Evolutionary conservation across 1,140 invertebrate species (phyloP), one percentile per base, ranked within the genome.

Genomic region (Formica selysi): DNA sequence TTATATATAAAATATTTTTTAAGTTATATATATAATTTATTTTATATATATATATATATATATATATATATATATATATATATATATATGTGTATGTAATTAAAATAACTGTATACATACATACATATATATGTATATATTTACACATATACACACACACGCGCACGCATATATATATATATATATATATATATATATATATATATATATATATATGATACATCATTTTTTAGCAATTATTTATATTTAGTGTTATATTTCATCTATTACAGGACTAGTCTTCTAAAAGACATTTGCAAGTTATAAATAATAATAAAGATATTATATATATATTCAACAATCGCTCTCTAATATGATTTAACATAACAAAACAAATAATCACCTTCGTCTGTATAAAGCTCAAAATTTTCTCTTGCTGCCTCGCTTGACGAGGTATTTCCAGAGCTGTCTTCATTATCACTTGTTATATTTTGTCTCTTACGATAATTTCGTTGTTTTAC

Each of bases 401-500:
- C 36, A 0, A 44, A 19, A 51, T 62, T 41, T 54, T 87, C 74
- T 16, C 26, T 61, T 29, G 7, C 22, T 68, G 19, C 26, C 1
- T 86, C 83, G 22, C 68, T 67, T 19, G 57, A 78, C 4, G 32
- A 41, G 16, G 11, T 65, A 38, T 59, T 44, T 0, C 29, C 32
- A 26, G 64, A 85, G 61, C 48, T 85, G 0, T 86, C 83, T 29
- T 44, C 71, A 26, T 57, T 61, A 19, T 76, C 84, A 5, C n/a
- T 57, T 4, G 13, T 62, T 70, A 51, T 13, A 36, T 70, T 70
- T 64, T 26, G 76, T 22, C 71, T 88, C 68, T 41, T 87, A 4
- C 92, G 89, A 86, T 92, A 92, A 83, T 91, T 91, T 57, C 92
- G 88, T n/a, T 88, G 89, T 44, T 86, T 89, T 8, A 87, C 48